Conservation (phyloP, 1,140 invertebrate genomes). For the Drosophila elegans region DNA sequence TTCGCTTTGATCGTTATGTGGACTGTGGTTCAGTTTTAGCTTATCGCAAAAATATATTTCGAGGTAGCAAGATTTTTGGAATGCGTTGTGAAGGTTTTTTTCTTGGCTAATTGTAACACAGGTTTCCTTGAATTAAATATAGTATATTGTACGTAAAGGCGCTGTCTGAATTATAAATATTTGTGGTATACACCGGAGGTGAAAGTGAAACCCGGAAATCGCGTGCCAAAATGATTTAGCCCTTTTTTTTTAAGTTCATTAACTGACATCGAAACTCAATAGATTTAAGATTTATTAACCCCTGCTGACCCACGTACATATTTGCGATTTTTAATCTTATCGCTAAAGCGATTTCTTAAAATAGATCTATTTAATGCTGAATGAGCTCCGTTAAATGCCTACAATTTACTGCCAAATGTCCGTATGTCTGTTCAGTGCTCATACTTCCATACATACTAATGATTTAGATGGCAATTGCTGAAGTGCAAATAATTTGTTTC, state of each 20-base stretch:
- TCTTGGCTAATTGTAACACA: background rate
- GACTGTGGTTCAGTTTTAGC: background rate
- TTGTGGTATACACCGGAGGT: constrained; percentile 7
- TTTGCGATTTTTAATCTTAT: constrained; percentile 25
- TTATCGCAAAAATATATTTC: constrained; percentile 1
- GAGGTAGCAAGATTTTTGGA: background rate
- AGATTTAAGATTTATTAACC: background rate
- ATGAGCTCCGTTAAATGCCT: constrained; percentile 21
- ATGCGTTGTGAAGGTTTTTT: background rate
- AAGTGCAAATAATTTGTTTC: constrained; percentile 46
- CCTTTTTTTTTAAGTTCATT: constrained; percentile 1
- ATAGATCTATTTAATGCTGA: constrained; percentile 25
- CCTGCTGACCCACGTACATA: constrained; percentile 10
- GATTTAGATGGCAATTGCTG: constrained; percentile 43
- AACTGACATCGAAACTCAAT: background rate
- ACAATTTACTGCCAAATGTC: constrained; percentile 35
- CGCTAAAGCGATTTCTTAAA: constrained; percentile 13
- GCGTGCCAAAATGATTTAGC: background rate
- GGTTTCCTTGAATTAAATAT: constrained; percentile 6
- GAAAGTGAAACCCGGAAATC: constrained; percentile 34
- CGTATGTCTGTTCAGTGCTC: constrained; percentile 24
- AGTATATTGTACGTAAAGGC: background rate
- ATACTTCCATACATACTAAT: constrained; percentile 45
- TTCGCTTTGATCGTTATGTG: background rate
- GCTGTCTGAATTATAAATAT: constrained; percentile 3